Conservation (phyloP, 1,140 invertebrate species). For the Orchesella cincta region DNA sequence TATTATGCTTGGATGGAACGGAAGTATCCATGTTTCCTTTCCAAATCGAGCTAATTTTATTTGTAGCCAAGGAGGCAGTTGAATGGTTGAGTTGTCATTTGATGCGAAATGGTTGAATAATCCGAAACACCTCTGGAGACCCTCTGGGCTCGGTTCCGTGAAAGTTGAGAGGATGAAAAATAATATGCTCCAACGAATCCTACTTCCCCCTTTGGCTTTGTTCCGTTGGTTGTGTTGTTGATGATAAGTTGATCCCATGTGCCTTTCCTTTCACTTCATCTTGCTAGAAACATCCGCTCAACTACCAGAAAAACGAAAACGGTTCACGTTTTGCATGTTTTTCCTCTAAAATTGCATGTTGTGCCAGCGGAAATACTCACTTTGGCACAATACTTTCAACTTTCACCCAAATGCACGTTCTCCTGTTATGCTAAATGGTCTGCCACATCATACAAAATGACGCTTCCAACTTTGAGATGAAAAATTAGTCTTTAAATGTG, state of each 20-base stretch:
- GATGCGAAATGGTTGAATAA: background rate
- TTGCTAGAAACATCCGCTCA: too few species aligned
- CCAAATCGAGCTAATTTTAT: too few species aligned
- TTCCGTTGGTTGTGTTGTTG: background rate
- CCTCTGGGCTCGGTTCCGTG: background rate
- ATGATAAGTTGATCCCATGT: constrained; percentile 20
- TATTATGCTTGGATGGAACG: background rate
- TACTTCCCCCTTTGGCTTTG: background rate
- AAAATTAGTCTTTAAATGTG: too few species aligned
- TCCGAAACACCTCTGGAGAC: background rate
- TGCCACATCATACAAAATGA: too few species aligned
- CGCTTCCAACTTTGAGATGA: too few species aligned
- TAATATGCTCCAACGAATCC: background rate
- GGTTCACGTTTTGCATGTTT: too few species aligned
- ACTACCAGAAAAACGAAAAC: too few species aligned
- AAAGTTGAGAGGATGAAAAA: constrained; percentile 3
- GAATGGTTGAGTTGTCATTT: background rate
- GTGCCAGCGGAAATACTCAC: too few species aligned
- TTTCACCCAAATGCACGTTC: too few species aligned
- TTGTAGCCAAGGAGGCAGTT: background rate
- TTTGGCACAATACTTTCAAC: too few species aligned
- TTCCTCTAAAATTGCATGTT: too few species aligned
- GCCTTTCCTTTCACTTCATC: background rate
- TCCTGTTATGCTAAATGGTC: too few species aligned
- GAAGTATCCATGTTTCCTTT: background rate